Evolutionary conservation across 2,888 invertebrate genomes (phyloP).

Genomic region (Tipula vernalis): DNA sequence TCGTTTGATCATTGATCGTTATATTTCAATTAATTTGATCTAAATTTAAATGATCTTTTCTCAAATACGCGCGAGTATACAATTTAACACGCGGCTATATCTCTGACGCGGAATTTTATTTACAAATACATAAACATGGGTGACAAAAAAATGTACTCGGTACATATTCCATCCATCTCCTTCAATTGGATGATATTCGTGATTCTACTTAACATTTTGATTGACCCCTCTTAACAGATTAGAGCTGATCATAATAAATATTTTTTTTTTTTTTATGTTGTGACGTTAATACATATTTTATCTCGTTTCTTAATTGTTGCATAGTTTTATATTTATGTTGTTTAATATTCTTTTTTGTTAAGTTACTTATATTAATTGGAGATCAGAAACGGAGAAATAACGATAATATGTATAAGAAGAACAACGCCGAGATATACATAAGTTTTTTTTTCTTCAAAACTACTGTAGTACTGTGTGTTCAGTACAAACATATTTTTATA

Average conservation of each 20-base stretch:
- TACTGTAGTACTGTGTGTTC: not conserved
- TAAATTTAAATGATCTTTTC: slow-evolving; percentile 4
- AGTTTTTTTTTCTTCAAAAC: not conserved
- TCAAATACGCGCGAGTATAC: not conserved
- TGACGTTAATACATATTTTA: slow-evolving; percentile 4
- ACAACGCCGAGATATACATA: not conserved
- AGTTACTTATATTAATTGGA: not conserved
- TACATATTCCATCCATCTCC: not conserved
- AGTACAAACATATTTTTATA: not conserved
- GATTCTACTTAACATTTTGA: slow-evolving; percentile 39
- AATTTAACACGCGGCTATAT: not conserved
- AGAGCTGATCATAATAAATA: slow-evolving; percentile 17
- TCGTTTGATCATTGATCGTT: not conserved
- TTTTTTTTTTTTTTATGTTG: not conserved
- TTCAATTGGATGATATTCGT: slow-evolving; percentile 26
- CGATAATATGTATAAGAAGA: not conserved
- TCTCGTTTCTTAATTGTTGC: not conserved
- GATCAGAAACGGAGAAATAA: not conserved
- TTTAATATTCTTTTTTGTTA: not conserved
- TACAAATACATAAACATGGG: not conserved
- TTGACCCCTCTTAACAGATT: slow-evolving; percentile 36
- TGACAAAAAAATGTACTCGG: not conserved
- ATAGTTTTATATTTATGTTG: not conserved
- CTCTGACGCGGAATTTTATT: not conserved
- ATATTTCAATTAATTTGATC: slow-evolving; percentile 4